phyloP scores from a whole-genome alignment of 2,888 invertebrate species.

The Augochlorella aurata region DNA sequence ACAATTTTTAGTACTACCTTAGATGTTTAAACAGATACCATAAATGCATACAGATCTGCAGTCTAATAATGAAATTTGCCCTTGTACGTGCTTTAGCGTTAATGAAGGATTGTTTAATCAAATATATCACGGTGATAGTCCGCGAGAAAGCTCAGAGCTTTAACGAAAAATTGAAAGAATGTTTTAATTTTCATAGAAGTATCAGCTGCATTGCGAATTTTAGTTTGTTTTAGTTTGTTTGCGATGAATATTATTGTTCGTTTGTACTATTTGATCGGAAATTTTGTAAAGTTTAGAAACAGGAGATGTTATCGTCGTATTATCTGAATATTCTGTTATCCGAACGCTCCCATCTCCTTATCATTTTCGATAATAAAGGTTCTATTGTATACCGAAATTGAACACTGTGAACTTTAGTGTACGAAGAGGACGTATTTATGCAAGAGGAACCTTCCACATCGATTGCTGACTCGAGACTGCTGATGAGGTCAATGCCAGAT shows the following conservation, averaged over 20 bases:
- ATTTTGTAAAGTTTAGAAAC: not conserved
- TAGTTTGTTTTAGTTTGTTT: too few relatives aligned
- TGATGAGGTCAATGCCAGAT: conserved; percentile 9
- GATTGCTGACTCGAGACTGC: conserved; percentile 7
- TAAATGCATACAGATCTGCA: too few relatives aligned
- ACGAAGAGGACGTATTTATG: not conserved
- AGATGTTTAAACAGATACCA: too few relatives aligned
- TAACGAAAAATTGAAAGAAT: too few relatives aligned
- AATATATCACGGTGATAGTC: too few relatives aligned
- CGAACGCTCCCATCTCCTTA: not conserved
- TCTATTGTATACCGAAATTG: not conserved
- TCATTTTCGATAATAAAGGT: not conserved
- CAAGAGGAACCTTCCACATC: not conserved
- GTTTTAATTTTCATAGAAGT: too few relatives aligned
- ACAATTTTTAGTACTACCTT: too few relatives aligned
- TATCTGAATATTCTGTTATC: not conserved
- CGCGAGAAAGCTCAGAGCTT: too few relatives aligned
- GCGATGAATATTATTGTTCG: not conserved
- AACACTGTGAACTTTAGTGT: not conserved
- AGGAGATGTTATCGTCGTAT: not conserved
- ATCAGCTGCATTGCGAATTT: too few relatives aligned
- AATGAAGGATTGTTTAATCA: too few relatives aligned
- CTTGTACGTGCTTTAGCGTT: too few relatives aligned
- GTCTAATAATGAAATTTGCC: too few relatives aligned
- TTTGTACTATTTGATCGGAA: not conserved